A percentile compares a stretch with the other conserved stretches of the same genome.
These are phyloP conservation scores for Trisateles emortualis DNA, from an alignment of 2,888 invertebrate genomes.

Conservation along the genomic window DNA sequence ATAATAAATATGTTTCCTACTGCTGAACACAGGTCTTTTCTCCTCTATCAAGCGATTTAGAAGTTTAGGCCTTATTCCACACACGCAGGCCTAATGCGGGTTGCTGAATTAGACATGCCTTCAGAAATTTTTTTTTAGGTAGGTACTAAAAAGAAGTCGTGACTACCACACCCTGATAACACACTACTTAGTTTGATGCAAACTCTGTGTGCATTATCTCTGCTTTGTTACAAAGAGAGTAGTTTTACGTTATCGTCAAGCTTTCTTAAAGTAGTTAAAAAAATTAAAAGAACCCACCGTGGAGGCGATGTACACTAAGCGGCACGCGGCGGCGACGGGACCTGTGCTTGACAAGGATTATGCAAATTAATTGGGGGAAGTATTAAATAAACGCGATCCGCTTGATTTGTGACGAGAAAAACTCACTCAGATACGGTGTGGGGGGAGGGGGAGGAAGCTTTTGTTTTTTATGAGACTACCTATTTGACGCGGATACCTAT, in stretches of 20 bases:
- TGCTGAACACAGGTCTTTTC: no score
- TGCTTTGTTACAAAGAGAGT: background rate
- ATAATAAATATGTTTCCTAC: no score
- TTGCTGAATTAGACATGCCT: no score
- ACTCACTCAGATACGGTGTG: slow-evolving; percentile 17
- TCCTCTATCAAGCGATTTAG: no score
- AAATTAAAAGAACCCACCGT: slow-evolving; percentile 1
- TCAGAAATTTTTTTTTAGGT: no score
- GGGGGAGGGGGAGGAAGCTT: slow-evolving; percentile 20
- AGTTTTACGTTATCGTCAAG: background rate
- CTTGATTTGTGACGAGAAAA: slow-evolving; percentile 62
- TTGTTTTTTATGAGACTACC: slow-evolving; percentile 53
- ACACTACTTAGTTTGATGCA: no score
- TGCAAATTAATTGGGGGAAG: slow-evolving; percentile 72
- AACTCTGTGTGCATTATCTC: no score
- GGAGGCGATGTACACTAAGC: slow-evolving; percentile 27
- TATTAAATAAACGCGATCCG: slow-evolving; percentile 64
- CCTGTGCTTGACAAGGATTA: slow-evolving; percentile 72
- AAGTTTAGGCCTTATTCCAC: no score
- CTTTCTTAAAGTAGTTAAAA: background rate
- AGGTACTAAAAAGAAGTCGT: no score
- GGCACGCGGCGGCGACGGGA: slow-evolving; percentile 46
- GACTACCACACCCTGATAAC: no score
- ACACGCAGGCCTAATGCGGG: no score
- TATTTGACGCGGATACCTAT: slow-evolving; percentile 23